These are phyloP conservation scores for Trypoxylus dichotomus DNA, from an alignment of 1,140 invertebrate genomes.

Conservation along the genomic window DNA sequence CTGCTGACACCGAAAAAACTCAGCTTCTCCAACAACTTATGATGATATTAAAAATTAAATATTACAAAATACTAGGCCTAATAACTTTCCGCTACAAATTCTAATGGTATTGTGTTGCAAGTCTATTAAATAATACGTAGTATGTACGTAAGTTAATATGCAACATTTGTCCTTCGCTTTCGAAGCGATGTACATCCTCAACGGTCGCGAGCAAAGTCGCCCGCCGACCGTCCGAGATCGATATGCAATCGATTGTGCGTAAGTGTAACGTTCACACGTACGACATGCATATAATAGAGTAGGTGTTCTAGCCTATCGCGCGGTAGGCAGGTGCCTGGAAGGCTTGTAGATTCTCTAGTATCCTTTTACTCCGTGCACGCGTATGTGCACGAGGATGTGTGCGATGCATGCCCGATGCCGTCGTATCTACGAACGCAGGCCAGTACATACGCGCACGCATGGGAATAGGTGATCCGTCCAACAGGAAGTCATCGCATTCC, in stretches of 20 bases:
- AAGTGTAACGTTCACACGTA: conserved; percentile 5
- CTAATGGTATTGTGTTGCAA: no score
- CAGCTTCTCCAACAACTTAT: no score
- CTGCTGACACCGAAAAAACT: no score
- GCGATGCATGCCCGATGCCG: background rate
- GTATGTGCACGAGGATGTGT: background rate
- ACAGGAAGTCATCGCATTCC: conserved; percentile 21
- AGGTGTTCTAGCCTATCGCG: background rate
- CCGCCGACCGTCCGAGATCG: background rate
- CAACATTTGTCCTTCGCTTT: background rate
- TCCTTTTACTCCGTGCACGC: background rate
- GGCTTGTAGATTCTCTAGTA: background rate
- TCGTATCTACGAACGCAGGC: no score
- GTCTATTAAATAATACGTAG: no score
- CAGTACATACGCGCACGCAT: background rate
- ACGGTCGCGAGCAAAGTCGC: background rate
- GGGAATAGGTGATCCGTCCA: conserved; percentile 12
- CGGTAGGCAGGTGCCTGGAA: background rate
- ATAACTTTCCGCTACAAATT: no score
- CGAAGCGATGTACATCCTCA: background rate
- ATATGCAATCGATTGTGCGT: conserved; percentile 21
- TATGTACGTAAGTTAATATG: background rate
- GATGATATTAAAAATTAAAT: no score
- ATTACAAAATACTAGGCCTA: no score
- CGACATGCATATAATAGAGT: background rate